Evolutionary conservation across 2,797 vertebrate species (phyloP), one percentile per base, ranked within the genome.

Genomic region (Staurois parvus): DNA sequence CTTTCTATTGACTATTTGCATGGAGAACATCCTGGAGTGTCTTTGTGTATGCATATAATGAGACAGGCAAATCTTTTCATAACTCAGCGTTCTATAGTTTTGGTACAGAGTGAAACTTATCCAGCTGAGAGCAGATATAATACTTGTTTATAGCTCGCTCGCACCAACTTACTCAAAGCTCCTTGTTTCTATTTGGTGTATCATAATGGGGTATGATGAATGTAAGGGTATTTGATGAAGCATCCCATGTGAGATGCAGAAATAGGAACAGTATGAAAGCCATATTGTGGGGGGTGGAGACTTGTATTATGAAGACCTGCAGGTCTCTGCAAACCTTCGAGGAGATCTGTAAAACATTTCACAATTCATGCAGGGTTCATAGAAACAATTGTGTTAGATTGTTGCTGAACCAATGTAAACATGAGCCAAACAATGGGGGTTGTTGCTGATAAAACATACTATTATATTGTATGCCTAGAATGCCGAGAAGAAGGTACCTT

Each of bases 21-120:
- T 79, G 11, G 42, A 45, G 40, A 28, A 1, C 9, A 8, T 30
- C 72, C 48, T 40, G 34, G 34, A 13, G 21, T 11, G 19, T 48
- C 21, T 40, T 40, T 40, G 34, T 78, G 26, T 77, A 24, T 30
- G 67, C 56, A 68, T 70, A 62, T 52, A 34, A 68, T 72, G n/a
- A 79, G n/a, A 24, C 66, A 66, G 19, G 4, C 2, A 72, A 72
- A 66, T 67, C 45, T 24, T 79, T 66, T 72, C 73, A 45, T 42
- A 72, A 84, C 48, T 34, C 76, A 40, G 74, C 74, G 21, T 30
- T 74, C 29, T 10, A 30, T 69, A n/a, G 76, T 10, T 24, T 24
- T 72, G 52, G 48, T 78, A 42, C 48, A 45, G 48, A 34, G 59
- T 21, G 11, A 21, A 19, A 66, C 40, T 10, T 62, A 30, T 62